Evolutionary conservation across 92 coral and sea anemone species (phyloP).

Genomic region (Galaxea fascicularis): DNA sequence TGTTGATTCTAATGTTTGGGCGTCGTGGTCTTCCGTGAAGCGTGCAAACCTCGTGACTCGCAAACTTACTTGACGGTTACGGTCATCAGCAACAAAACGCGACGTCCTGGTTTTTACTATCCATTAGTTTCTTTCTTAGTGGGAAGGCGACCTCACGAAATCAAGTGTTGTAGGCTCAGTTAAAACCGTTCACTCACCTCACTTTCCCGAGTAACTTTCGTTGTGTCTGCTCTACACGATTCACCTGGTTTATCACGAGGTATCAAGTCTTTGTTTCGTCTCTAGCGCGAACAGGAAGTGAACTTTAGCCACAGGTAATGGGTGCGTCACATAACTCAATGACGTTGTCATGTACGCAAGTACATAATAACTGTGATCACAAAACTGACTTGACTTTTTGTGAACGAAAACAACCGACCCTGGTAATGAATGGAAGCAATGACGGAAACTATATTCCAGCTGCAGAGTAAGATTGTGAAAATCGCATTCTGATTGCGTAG

Average conservation of each 20-base stretch:
- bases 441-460: too few species aligned
- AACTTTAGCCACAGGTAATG: constrained; percentile 3
- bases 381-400: neutral
- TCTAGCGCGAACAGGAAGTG: neutral
- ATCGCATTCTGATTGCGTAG: neutral
- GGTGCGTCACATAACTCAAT: neutral
- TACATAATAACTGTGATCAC: too few species aligned
- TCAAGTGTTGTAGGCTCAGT: neutral
- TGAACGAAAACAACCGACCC: too few species aligned
- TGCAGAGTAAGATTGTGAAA: neutral
- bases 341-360: too few species aligned
- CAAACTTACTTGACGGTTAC: neutral
- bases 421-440: too few species aligned
- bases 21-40: neutral
- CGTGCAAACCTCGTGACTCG: constrained; percentile 26
- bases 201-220: neutral
- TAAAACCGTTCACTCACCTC: constrained; percentile 1
- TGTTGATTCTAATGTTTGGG: neutral
- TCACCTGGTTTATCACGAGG: neutral
- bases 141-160: neutral
- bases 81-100: too few species aligned
- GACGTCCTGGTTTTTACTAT: too few species aligned
- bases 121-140: neutral
- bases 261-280: neutral
- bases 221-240: neutral